These are phyloP conservation scores for Daphoenositta chrysoptera DNA, from an alignment of 2,113 vertebrate genomes.

Conservation along the genomic window DNA sequence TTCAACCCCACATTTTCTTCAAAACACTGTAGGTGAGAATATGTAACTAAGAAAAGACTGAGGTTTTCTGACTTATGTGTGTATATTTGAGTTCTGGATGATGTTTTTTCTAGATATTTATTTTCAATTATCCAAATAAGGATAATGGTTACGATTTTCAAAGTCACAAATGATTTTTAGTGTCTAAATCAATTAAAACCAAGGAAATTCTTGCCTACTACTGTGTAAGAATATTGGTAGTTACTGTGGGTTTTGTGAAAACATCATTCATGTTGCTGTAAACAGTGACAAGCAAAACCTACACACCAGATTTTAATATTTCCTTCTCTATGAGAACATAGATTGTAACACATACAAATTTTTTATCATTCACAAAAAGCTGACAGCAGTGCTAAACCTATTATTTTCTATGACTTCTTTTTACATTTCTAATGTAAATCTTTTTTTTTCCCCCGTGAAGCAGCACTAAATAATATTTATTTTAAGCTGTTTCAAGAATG, in stretches of 20 bases:
- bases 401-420: not conserved
- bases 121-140: not conserved
- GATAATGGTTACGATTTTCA: not conserved
- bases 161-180: not conserved
- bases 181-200: not conserved
- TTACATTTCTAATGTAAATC: not conserved
- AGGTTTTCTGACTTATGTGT: accelerated
- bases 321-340: not conserved
- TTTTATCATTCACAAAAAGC: not conserved
- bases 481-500: not conserved
- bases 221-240: not conserved
- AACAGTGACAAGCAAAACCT: not conserved
- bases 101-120: not conserved
- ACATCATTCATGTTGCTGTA: not conserved
- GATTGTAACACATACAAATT: not conserved
- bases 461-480: not conserved
- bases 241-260: not conserved
- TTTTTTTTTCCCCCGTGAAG: not conserved
- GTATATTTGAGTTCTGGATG: not conserved
- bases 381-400: not conserved
- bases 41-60: not conserved
- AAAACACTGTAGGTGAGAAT: not conserved
- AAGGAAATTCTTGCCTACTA: not conserved
- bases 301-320: not conserved
- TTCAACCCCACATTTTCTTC: not conserved